These are phyloP conservation scores for Conistra vaccinii DNA, from an alignment of 2,888 invertebrate genomes.

Conservation along the genomic window DNA sequence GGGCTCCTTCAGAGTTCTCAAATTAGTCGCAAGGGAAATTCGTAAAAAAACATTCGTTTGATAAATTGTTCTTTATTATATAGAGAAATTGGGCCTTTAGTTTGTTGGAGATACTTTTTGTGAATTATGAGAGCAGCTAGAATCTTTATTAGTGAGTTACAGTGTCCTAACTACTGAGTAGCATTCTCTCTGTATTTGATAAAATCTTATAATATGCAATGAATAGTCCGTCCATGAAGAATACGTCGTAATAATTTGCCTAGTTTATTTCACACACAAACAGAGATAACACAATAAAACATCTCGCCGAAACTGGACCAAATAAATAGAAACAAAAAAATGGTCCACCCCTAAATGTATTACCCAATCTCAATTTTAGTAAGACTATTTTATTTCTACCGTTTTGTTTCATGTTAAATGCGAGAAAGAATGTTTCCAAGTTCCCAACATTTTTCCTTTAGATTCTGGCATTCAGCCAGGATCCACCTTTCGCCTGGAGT, in stretches of 20 bases:
- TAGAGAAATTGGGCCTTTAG: conserved; percentile 5
- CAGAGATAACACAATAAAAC: conserved; percentile 37
- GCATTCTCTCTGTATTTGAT: conserved; percentile 17
- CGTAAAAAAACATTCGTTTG: conserved; percentile 43
- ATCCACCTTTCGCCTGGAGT: conserved; percentile 53
- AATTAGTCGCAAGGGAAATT: conserved; percentile 62
- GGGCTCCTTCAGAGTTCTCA: conserved; percentile 25
- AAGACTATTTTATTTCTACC: conserved; percentile 57
- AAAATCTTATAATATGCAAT: conserved; percentile 35
- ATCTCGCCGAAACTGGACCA: conserved; percentile 28
- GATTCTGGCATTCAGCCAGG: conserved; percentile 61
- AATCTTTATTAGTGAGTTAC: conserved; percentile 16
- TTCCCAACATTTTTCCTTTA: conserved; percentile 61
- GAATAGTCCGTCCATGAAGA: conserved; percentile 22
- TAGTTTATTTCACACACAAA: conserved; percentile 50
- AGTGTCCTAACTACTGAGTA: conserved; percentile 20
- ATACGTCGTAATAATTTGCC: conserved; percentile 47
- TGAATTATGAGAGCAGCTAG: neutral
- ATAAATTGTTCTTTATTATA: conserved; percentile 33
- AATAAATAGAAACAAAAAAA: conserved; percentile 58
- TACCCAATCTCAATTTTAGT: conserved; percentile 64
- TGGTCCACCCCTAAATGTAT: conserved; percentile 57
- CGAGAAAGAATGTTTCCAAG: conserved; percentile 59
- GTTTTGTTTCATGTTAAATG: conserved; percentile 66
- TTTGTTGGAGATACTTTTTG: neutral